Conservation (phyloP, 2,888 invertebrate genomes). For the Plusia festucae region DNA sequence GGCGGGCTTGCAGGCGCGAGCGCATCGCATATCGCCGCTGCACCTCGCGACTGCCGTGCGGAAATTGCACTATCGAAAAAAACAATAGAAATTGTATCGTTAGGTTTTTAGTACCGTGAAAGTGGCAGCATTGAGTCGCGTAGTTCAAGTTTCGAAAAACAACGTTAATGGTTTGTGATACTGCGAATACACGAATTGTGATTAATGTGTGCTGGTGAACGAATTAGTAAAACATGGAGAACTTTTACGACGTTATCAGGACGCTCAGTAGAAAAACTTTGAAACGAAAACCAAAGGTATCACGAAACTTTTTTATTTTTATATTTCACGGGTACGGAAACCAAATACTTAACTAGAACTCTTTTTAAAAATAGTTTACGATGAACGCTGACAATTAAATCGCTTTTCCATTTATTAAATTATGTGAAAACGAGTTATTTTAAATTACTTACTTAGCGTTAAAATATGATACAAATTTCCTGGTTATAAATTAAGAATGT, state of each 20-base stretch:
- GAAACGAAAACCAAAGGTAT: conserved; percentile 83
- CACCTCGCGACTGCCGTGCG: conserved; percentile 82
- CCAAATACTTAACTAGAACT: background rate
- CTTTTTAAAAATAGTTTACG: background rate
- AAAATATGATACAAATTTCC: no score
- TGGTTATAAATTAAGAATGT: no score
- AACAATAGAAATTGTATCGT: conserved; percentile 54
- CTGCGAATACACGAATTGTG: conserved; percentile 48
- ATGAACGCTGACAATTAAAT: no score
- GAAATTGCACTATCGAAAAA: conserved; percentile 63
- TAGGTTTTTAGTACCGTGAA: conserved; percentile 54
- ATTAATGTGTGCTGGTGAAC: conserved; percentile 49
- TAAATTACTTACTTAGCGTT: no score
- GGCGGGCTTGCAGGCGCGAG: conserved; percentile 61
- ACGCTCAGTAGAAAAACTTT: conserved; percentile 84
- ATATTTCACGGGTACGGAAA: background rate
- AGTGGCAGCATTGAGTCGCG: conserved; percentile 54
- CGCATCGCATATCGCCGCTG: conserved; percentile 77
- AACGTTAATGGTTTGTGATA: conserved; percentile 50
- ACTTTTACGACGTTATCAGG: conserved; percentile 82
- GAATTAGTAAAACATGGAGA: conserved; percentile 73
- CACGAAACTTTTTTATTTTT: background rate
- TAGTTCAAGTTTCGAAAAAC: conserved; percentile 48
- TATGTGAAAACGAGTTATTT: no score
- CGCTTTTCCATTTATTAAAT: no score